Percentiles rank a stretch among this genome's conserved stretches.
Evolutionary conservation across 2,113 vertebrate species (phyloP).

Genomic region (Quiscalus mexicanus): DNA sequence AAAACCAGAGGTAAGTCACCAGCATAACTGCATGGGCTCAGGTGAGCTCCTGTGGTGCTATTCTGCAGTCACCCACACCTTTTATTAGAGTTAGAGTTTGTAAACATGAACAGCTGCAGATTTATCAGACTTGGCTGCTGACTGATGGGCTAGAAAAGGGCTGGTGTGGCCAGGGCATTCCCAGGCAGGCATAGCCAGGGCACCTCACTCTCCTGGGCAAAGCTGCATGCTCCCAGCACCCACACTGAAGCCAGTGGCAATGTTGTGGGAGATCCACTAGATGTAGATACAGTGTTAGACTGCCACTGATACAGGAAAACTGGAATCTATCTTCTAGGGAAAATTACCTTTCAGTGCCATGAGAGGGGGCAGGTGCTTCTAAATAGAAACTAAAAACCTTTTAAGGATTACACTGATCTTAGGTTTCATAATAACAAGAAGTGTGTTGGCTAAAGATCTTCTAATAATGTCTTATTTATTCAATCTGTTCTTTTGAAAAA

Average conservation of each 20-base stretch:
- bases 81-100: not conserved
- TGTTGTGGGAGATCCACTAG: conserved; percentile 42
- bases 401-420: not conserved
- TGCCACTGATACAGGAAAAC: not conserved
- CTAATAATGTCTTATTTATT: not conserved
- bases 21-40: not conserved
- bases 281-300: conserved; percentile 52
- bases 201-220: not conserved
- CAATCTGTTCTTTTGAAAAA: not conserved
- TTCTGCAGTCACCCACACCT: fast-evolving
- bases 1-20: not conserved
- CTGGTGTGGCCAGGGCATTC: not conserved
- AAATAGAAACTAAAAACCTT: not conserved
- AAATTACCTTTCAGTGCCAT: not conserved
- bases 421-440: not conserved
- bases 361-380: conserved; percentile 36
- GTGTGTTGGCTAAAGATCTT: not conserved
- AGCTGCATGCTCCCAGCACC: not conserved
- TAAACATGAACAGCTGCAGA: fast-evolving
- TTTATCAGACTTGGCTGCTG: not conserved
- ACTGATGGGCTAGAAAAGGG: fast-evolving
- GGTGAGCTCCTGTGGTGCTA: not conserved
- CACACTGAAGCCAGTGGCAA: not conserved
- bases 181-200: not conserved
- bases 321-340: not conserved